A percentile compares a stretch with the other conserved stretches of the same genome.
These are phyloP conservation scores for Microdon myrmicae DNA, from an alignment of 2,888 invertebrate species.

Conservation along the genomic window DNA sequence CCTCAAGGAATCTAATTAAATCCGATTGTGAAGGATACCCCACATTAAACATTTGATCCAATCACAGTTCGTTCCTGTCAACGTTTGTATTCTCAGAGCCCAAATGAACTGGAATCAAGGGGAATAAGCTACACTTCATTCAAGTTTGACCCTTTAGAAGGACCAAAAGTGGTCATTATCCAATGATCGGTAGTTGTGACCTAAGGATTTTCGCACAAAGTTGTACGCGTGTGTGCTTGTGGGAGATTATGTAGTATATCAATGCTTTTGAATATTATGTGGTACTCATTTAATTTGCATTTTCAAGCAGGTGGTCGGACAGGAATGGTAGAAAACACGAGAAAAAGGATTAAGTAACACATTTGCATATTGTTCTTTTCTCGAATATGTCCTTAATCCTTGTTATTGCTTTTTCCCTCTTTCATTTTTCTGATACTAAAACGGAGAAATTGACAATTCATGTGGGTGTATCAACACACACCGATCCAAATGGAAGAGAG, in stretches of 20 bases:
- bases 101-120: conserved; percentile 21
- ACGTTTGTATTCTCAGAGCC: conserved; percentile 19
- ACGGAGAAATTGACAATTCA: conserved; percentile 48
- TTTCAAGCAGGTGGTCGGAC: conserved; percentile 36
- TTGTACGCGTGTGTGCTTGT: conserved; percentile 3
- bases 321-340: neutral
- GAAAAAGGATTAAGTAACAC: neutral
- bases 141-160: no score
- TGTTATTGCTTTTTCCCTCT: neutral
- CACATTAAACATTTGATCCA: conserved; percentile 22
- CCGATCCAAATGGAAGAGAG: conserved; percentile 6
- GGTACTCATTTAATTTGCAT: conserved; percentile 43
- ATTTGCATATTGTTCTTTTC: conserved; percentile 8
- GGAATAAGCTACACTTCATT: conserved; percentile 5
- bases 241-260: conserved; percentile 1
- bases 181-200: conserved; percentile 30
- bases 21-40: no score
- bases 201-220: conserved; percentile 10
- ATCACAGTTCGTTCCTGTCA: conserved; percentile 30
- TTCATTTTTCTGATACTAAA: conserved; percentile 21
- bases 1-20: no score
- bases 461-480: conserved; percentile 32
- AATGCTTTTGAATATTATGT: conserved; percentile 27
- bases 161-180: conserved; percentile 18
- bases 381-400: neutral